phyloP scores from a whole-genome alignment of 2,113 vertebrate species.

The Nothoprocta perdicaria region DNA sequence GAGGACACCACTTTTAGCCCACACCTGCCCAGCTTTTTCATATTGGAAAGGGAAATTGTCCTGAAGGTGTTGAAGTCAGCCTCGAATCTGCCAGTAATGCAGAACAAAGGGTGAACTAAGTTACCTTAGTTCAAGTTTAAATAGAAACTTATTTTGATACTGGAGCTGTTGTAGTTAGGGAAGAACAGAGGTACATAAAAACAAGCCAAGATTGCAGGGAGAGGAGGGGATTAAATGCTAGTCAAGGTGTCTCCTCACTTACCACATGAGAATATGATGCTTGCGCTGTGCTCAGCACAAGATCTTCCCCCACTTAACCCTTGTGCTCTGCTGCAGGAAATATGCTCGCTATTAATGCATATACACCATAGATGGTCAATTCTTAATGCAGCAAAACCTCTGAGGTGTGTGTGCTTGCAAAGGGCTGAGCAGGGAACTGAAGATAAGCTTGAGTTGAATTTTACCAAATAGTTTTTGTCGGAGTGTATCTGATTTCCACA shows the following conservation, averaged over 20 bases:
- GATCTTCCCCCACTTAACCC: neutral
- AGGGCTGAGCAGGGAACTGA: neutral
- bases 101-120: neutral
- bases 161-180: neutral
- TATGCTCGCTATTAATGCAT: accelerated
- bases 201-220: neutral
- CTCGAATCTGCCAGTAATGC: neutral
- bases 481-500: neutral
- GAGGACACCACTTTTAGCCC: neutral
- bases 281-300: neutral
- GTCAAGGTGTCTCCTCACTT: neutral
- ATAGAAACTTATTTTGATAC: neutral
- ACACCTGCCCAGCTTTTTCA: neutral
- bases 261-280: neutral
- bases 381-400: neutral
- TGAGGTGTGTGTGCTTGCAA: neutral
- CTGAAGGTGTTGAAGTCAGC: neutral
- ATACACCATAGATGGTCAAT: neutral
- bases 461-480: neutral
- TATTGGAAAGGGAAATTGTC: neutral
- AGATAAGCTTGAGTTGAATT: neutral
- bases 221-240: neutral
- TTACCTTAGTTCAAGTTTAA: neutral
- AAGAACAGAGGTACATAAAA: neutral
- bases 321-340: neutral